A percentile compares a stretch with the other conserved stretches of the same genome.
These are phyloP conservation scores for Cheiracanthium punctorium DNA, from an alignment of 2,888 invertebrate genomes.

Conservation along the genomic window DNA sequence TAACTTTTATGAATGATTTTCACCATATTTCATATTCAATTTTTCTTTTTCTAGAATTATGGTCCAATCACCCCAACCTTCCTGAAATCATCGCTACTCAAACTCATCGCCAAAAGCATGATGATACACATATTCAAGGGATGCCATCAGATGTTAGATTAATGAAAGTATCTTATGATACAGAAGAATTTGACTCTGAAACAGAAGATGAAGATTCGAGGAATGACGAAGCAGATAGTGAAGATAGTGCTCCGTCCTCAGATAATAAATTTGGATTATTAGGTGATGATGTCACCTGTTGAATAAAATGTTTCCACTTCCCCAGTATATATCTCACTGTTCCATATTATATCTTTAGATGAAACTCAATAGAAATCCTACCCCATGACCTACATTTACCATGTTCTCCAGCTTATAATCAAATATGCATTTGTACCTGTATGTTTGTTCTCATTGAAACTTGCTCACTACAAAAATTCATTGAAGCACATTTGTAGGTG, in stretches of 20 bases:
- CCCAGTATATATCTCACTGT: conserved; percentile 8
- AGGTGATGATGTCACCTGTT: conserved; percentile 51
- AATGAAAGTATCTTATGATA: conserved; percentile 33
- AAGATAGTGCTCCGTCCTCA: conserved; percentile 56
- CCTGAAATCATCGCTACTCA: conserved; percentile 42
- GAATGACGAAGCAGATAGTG: conserved; percentile 63
- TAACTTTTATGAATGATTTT: too few relatives aligned
- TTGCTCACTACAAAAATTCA: neutral
- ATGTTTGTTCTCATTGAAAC: neutral
- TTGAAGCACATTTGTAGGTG: neutral
- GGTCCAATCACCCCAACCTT: conserved; percentile 40
- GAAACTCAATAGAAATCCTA: neutral
- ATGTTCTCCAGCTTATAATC: neutral
- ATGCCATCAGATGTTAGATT: conserved; percentile 18
- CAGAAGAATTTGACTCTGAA: conserved; percentile 51
- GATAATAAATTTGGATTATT: conserved; percentile 47
- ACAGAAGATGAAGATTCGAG: conserved; percentile 56
- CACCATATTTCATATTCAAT: neutral
- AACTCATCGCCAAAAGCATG: conserved; percentile 28
- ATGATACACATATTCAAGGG: neutral
- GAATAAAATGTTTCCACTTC: conserved; percentile 15
- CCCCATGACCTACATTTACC: neutral
- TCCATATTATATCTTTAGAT: neutral
- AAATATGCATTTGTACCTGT: neutral
- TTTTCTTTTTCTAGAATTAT: conserved; percentile 25